Base-by-base conservation (phyloP, 2,113 vertebrate species). In the zebrafish (Danio rerio) region DNA sequence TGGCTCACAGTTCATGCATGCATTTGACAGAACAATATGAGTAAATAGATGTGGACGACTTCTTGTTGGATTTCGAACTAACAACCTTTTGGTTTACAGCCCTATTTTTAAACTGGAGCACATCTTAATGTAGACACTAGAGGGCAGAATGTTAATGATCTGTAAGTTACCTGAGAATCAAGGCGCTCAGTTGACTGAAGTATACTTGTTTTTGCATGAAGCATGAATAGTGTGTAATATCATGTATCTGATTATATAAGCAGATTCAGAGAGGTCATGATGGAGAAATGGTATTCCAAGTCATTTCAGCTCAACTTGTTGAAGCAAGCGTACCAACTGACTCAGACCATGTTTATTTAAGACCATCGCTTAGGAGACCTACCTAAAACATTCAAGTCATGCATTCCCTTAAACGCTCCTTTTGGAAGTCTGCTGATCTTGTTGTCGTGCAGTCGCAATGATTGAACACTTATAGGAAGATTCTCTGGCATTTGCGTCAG, bases 391-490 rank as follows among this genome's bases (percentile, higher is more conserved):
- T 99, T 96, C 83, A 99, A 93, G 73, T 94, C 93, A 50, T 90
- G 96, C 92, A 99, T 93, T 87, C 97, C 97, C 88, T 95, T 96
- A 87, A 99, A 99, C 1, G 93, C 89, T 0, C 95, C 94, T 88
- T 95, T 98, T 84, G 94, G 95, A 91, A 99, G 93, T 87, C 91
- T 95, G 91, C 92, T 93, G 84, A 99, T 98, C 88, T 94, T 95
- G 86, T 99, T 99, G 83, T 98, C 97, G 47, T 99, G 96, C 90
- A 99, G 96, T 83, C 98, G 94, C 72, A 99, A 93, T 87, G 99
- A 97, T 83, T 95, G 91, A 87, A 99, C 88, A 7, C 95, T 95
- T 78, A 91, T 94, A 63, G 98, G 98, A 77, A 99, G 93, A 62
- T 97, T 96, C 42, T 92, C 92, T 21, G 98, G 98, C 77, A 99